phyloP scores from a whole-genome alignment of 2,113 vertebrate genomes.

The Brienomyrus brachyistius region DNA sequence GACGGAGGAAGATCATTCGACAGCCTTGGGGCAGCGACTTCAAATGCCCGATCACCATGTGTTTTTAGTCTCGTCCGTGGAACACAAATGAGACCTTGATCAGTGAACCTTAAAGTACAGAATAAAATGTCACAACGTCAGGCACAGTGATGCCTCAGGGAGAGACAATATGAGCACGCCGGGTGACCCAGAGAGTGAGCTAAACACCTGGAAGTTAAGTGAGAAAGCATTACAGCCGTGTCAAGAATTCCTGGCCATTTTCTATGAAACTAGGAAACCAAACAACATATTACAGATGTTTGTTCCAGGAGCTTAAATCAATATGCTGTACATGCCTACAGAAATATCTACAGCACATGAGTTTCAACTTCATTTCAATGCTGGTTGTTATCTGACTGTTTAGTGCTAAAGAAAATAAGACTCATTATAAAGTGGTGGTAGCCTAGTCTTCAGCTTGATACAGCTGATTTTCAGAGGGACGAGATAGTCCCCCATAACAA shows the following conservation, averaged over 20 bases:
- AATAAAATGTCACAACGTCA: not conserved
- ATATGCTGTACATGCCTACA: not conserved
- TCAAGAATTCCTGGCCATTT: constrained; percentile 43
- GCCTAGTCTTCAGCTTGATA: not conserved
- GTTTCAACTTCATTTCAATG: not conserved
- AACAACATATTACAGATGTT: constrained; percentile 52
- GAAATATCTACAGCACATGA: not conserved
- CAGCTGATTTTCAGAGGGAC: not conserved
- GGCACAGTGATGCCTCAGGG: not conserved
- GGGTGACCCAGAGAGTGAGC: not conserved
- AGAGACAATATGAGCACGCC: not conserved
- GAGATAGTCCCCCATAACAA: not conserved
- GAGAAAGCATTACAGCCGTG: not conserved
- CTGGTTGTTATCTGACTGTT: constrained; percentile 1
- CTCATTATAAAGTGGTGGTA: not conserved
- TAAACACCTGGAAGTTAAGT: not conserved
- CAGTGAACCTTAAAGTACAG: not conserved
- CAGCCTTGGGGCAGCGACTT: not conserved
- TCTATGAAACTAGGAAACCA: constrained; percentile 53
- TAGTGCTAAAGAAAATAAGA: not conserved
- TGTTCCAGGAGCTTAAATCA: constrained; percentile 12
- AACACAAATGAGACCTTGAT: not conserved
- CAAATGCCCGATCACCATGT: not conserved
- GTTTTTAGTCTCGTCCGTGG: not conserved
- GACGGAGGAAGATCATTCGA: not conserved